phyloP scores from a whole-genome alignment of 2,113 vertebrate genomes.

The Aspiorhynchus laticeps region DNA sequence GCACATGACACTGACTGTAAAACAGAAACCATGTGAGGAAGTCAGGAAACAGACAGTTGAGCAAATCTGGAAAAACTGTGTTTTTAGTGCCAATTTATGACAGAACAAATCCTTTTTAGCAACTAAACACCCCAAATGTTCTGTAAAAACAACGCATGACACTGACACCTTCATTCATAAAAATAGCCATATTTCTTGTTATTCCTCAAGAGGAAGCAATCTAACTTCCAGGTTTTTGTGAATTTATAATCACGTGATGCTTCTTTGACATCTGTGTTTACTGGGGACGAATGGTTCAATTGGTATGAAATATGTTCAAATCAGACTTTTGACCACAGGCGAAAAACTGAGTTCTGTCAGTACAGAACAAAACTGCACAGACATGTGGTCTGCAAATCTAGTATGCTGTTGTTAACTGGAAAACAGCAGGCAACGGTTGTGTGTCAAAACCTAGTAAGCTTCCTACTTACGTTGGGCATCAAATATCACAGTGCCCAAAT shows the following conservation, averaged over 20 bases:
- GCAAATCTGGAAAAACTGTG: constrained; percentile 62
- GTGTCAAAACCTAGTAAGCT: neutral
- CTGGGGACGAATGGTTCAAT: neutral
- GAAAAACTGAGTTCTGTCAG: neutral
- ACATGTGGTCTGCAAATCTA: neutral
- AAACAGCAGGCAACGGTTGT: neutral
- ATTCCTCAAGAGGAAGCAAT: neutral
- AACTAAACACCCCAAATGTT: neutral
- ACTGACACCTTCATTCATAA: neutral
- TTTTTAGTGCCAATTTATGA: neutral
- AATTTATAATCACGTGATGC: constrained; percentile 9
- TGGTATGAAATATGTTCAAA: neutral
- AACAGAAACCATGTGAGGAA: constrained; percentile 64
- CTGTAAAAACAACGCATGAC: neutral
- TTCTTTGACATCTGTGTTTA: neutral
- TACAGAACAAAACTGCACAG: neutral
- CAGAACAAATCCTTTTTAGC: neutral
- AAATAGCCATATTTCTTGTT: neutral
- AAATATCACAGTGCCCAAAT: neutral
- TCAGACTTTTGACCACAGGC: neutral
- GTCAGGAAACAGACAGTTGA: constrained; percentile 62
- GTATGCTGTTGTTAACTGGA: neutral
- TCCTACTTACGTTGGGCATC: neutral
- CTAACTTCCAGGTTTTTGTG: neutral
- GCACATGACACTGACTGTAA: constrained; percentile 68